Evolutionary conservation across 2,113 vertebrate genomes (phyloP).

Genomic region (Abramis brama): DNA sequence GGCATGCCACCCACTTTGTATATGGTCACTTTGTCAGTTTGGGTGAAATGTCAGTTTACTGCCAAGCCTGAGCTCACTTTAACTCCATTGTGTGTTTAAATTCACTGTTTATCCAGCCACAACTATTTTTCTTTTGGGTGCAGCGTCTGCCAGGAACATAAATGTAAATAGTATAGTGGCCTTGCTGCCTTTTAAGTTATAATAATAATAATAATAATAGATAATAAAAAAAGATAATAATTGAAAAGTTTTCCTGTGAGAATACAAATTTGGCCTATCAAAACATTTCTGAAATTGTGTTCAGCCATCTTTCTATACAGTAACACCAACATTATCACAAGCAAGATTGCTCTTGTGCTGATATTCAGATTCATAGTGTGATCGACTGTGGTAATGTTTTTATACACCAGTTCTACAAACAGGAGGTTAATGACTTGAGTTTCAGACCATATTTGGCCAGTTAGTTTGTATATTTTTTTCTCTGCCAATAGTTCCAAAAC

Average conservation of each 20-base stretch:
- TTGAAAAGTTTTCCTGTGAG: background rate
- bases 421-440: background rate
- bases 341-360: background rate
- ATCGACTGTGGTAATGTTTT: background rate
- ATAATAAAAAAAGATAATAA: background rate
- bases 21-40: background rate
- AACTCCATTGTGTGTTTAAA: background rate
- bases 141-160: background rate
- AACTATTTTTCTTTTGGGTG: background rate
- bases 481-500: background rate
- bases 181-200: conserved; percentile 1
- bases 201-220: no score
- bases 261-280: background rate
- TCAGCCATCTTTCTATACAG: background rate
- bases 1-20: background rate
- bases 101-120: background rate
- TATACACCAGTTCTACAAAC: background rate
- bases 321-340: background rate
- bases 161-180: background rate
- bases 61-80: background rate
- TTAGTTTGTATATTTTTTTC: background rate
- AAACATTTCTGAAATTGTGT: background rate
- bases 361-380: background rate
- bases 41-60: background rate
- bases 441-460: background rate